These are phyloP conservation scores for Gryon sp. DNA, from an alignment of 1,140 invertebrate species.

Conservation along the genomic window DNA sequence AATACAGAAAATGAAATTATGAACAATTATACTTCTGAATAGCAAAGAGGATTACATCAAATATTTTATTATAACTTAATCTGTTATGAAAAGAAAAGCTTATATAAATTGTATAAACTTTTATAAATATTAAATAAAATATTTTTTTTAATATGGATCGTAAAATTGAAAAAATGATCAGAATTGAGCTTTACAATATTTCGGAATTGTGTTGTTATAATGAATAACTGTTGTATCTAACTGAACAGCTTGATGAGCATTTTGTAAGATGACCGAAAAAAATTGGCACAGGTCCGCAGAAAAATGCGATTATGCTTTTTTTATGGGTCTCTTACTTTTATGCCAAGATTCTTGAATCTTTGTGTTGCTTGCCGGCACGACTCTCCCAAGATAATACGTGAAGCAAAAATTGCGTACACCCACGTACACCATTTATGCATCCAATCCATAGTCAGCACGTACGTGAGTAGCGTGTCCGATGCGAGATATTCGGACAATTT, in stretches of 20 bases:
- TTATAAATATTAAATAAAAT: too few species aligned
- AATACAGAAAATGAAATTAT: too few species aligned
- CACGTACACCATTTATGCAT: conserved; percentile 70
- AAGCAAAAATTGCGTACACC: conserved; percentile 66
- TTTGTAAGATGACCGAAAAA: conserved; percentile 46
- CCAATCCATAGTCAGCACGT: conserved; percentile 65
- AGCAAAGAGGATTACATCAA: too few species aligned
- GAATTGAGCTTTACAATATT: too few species aligned
- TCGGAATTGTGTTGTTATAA: too few species aligned
- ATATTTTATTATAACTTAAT: too few species aligned
- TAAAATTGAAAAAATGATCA: too few species aligned
- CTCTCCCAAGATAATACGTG: conserved; percentile 53
- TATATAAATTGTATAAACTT: too few species aligned
- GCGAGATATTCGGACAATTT: conserved; percentile 63
- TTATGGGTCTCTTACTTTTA: conserved; percentile 50
- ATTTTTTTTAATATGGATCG: too few species aligned
- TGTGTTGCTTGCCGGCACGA: conserved; percentile 36
- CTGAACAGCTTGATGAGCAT: conserved; percentile 40
- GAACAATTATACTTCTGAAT: too few species aligned
- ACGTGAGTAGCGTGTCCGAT: conserved; percentile 67
- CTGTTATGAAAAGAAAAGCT: too few species aligned
- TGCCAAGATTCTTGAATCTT: conserved; percentile 57
- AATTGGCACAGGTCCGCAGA: conserved; percentile 48
- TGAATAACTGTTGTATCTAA: too few species aligned
- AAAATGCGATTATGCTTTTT: conserved; percentile 57